Base-by-base conservation (phyloP, 2,797 vertebrate species). In the Eurystomus glaucurus region DNA sequence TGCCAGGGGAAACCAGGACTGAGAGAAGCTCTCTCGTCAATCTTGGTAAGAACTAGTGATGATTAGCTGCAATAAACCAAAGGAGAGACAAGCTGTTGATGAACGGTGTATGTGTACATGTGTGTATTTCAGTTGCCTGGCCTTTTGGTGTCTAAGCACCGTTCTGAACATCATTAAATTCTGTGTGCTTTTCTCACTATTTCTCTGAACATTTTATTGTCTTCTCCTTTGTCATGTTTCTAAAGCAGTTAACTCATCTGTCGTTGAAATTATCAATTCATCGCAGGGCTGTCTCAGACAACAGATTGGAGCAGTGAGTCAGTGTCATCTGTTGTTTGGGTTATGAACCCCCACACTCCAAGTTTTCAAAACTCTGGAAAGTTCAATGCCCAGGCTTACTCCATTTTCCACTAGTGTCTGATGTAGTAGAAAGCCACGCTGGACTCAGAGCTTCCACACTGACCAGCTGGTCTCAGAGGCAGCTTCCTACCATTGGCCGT, bases 371-470 rank as follows among this genome's bases (percentile, higher is more conserved):
- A 72, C 28, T 33, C 37, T 39, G 31, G 11, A 6, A 43, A 66
- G 46, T 75, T 85, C 46, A 48, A 1, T 71, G 46, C 14, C 15
- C 51, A 39, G 3, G 2, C 66, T 62, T 60, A 22, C 62, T 66
- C 37, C 20, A 1, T 71, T 78, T 93, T 74, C 50, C 14, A 0
- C 28, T 66, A 6, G 15, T 26, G 35, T 50, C 74, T 86, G 26
- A 28, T 68, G 29, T 46, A n/a, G 41, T 9, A 71, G 26, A 78
- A 31, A 75, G 17, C 5, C 0, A 0, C 6, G 4, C 35, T 48
- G 48, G 51, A 33, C 17, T 21, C 22, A 6, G 25, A 18, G 58
- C 13, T 54, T n/a, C 33, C 26, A 15, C 29, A 3, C 15, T 18
- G 35, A 26, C 20, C 3, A 58, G 23, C n/a, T 65, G 35, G 33